Evolutionary conservation across 2,797 vertebrate species (phyloP).

Genomic region (Mustela erminea): DNA sequence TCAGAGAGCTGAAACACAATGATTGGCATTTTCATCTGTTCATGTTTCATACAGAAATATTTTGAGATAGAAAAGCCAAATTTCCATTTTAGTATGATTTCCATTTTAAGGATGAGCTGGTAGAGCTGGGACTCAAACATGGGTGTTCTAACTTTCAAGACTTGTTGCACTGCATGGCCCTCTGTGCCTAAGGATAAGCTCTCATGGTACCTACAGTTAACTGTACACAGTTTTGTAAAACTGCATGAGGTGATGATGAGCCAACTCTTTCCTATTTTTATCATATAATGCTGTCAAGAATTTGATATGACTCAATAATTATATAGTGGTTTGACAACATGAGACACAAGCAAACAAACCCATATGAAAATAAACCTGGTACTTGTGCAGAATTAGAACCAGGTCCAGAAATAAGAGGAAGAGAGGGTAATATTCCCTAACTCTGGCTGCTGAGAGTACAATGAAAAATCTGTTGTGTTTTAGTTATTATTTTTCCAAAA

Average conservation of each 20-base stretch:
- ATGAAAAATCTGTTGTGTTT: background rate
- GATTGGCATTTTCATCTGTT: background rate
- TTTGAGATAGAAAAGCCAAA: background rate
- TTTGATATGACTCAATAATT: background rate
- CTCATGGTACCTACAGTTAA: background rate
- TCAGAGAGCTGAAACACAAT: background rate
- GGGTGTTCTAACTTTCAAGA: background rate
- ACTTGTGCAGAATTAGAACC: background rate
- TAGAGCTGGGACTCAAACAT: background rate
- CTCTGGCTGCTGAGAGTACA: background rate
- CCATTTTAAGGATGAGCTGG: background rate
- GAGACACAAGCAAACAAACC: slow-evolving; percentile 13
- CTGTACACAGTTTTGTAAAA: slow-evolving; percentile 2
- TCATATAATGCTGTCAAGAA: background rate
- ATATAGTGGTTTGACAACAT: background rate
- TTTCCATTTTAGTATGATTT: slow-evolving; percentile 21
- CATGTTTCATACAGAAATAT: background rate
- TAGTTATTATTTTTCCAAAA: background rate
- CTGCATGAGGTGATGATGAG: background rate
- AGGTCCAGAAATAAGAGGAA: background rate
- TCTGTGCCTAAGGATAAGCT: background rate
- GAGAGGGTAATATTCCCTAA: background rate
- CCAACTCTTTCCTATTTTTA: background rate
- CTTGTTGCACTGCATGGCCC: background rate
- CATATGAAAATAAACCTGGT: background rate